These are phyloP conservation scores for Tribolium castaneum DNA, from an alignment of 1,140 invertebrate species.

Conservation along the genomic window DNA sequence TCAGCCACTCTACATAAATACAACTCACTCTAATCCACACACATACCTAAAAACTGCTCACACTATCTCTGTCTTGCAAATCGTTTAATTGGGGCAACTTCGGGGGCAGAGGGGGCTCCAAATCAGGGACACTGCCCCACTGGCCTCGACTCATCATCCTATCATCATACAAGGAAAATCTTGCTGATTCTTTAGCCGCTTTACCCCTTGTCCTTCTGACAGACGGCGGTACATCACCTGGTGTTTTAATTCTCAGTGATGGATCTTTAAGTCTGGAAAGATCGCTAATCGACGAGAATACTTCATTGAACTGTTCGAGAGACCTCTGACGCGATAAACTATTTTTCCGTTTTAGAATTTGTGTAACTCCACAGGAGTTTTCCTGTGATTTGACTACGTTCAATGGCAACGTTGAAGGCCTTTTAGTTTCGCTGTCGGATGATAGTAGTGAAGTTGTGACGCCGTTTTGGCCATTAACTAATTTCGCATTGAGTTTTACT, in stretches of 20 bases:
- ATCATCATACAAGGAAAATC: constrained; percentile 88
- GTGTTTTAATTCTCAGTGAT: constrained; percentile 82
- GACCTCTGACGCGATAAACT: constrained; percentile 69
- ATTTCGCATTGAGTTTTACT: constrained; percentile 64
- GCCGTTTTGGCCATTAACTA: constrained; percentile 56
- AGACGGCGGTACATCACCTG: constrained; percentile 81
- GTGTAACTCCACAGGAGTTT: constrained; percentile 51
- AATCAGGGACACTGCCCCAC: constrained; percentile 63
- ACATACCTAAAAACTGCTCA: constrained; percentile 59
- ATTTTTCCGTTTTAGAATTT: constrained; percentile 60
- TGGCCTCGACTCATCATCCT: constrained; percentile 76
- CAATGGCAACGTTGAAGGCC: constrained; percentile 61
- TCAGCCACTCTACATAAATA: not conserved
- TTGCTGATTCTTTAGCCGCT: constrained; percentile 63
- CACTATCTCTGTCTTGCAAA: constrained; percentile 60
- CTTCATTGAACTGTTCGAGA: constrained; percentile 76
- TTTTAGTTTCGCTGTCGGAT: constrained; percentile 50
- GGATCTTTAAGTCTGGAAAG: constrained; percentile 77
- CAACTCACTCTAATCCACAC: not conserved
- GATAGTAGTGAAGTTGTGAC: constrained; percentile 59
- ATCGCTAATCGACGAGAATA: constrained; percentile 71
- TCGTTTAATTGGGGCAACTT: constrained; percentile 57
- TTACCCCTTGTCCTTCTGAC: constrained; percentile 74
- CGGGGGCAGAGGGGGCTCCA: constrained; percentile 63
- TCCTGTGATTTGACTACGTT: constrained; percentile 53